Percentiles rank a stretch among this genome's conserved stretches.
These are phyloP conservation scores for Lepidothrix coronata DNA, from an alignment of 2,113 vertebrate species.

Conservation along the genomic window DNA sequence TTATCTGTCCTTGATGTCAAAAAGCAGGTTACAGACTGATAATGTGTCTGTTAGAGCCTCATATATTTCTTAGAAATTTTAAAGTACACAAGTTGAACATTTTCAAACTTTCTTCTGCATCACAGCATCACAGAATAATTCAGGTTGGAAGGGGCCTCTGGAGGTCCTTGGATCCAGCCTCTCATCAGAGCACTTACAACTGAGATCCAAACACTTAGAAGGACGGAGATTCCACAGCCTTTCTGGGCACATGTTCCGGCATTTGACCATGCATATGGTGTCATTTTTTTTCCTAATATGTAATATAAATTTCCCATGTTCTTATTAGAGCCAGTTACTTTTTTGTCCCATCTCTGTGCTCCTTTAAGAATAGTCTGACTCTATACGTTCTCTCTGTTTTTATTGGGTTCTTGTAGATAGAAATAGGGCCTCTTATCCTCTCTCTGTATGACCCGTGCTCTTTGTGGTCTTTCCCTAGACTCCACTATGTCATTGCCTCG, in stretches of 20 bases:
- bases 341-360: neutral
- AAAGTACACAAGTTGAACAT: neutral
- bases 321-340: neutral
- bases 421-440: neutral
- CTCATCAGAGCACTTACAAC: neutral
- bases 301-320: neutral
- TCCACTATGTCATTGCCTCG: neutral
- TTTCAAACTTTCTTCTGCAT: neutral
- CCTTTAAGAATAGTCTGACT: neutral
- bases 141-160: neutral
- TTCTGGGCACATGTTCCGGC: neutral
- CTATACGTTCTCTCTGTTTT: neutral
- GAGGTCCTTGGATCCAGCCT: neutral
- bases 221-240: neutral
- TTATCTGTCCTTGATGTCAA: neutral
- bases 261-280: neutral
- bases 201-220: neutral
- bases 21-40: neutral
- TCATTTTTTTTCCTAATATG: neutral
- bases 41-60: neutral
- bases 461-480: neutral
- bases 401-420: neutral
- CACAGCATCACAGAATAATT: neutral
- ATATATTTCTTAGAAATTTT: neutral
- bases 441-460: neutral